These are phyloP conservation scores for Hyposoter didymator DNA, from an alignment of 2,888 invertebrate species.

Conservation along the genomic window DNA sequence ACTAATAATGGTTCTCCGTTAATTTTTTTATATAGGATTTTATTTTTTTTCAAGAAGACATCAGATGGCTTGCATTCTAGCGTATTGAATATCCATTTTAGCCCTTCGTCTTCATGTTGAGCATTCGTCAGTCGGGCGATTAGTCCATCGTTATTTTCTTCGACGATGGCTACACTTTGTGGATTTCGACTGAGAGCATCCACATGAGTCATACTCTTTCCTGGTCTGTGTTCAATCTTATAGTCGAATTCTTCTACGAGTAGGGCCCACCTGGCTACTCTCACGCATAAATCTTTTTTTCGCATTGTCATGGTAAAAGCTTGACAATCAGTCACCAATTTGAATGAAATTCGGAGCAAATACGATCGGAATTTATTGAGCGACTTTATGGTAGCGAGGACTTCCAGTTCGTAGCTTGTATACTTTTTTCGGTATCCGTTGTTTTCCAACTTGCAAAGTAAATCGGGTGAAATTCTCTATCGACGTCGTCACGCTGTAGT, in stretches of 20 bases:
- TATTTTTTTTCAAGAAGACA: neutral
- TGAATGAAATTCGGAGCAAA: conserved; percentile 2
- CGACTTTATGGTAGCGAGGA: neutral
- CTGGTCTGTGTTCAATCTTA: neutral
- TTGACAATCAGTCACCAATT: conserved; percentile 9
- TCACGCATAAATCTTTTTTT: neutral
- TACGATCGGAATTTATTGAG: conserved; percentile 2
- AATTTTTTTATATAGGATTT: conserved; percentile 48
- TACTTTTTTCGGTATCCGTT: conserved; percentile 16
- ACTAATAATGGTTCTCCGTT: conserved; percentile 41
- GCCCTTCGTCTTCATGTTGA: conserved; percentile 33
- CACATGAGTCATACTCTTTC: conserved; percentile 39
- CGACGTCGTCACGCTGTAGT: conserved; percentile 33
- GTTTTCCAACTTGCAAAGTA: conserved; percentile 23
- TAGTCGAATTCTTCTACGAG: conserved; percentile 6
- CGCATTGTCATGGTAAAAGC: conserved; percentile 17
- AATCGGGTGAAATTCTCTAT: conserved; percentile 29
- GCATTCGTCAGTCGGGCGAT: conserved; percentile 33
- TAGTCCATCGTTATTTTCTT: conserved; percentile 23
- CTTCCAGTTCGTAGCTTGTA: conserved; percentile 14
- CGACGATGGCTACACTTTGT: neutral
- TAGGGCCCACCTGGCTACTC: neutral
- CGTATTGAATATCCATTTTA: conserved; percentile 11
- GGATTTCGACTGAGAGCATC: conserved; percentile 60
- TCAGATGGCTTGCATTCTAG: neutral